These are phyloP conservation scores for Orientallactaga bullata DNA, from an alignment of 2,113 vertebrate species.

Conservation along the genomic window DNA sequence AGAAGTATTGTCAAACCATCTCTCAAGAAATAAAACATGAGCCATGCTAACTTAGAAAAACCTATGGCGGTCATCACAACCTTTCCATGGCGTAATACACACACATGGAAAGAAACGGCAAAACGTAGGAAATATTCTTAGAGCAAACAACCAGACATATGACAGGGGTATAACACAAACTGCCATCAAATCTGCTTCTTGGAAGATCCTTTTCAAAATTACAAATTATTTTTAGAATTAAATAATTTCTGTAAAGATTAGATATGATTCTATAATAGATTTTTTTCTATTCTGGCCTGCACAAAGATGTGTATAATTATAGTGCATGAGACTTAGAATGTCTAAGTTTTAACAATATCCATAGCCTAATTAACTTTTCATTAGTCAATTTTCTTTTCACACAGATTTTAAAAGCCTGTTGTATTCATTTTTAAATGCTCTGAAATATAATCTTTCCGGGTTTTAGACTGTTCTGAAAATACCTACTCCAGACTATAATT, in stretches of 20 bases:
- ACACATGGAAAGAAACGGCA: slow-evolving; percentile 44
- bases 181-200: slow-evolving; percentile 23
- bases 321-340: slow-evolving; percentile 70
- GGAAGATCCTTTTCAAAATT: slow-evolving; percentile 29
- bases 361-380: slow-evolving; percentile 76
- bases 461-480: slow-evolving; percentile 70
- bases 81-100: slow-evolving; percentile 30
- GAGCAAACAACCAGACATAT: neutral
- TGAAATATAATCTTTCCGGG: slow-evolving; percentile 64
- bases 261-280: slow-evolving; percentile 33
- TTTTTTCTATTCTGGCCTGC: slow-evolving; percentile 15
- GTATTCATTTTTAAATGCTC: slow-evolving; percentile 64
- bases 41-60: slow-evolving; percentile 18
- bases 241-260: slow-evolving; percentile 16
- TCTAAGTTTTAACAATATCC: slow-evolving; percentile 71
- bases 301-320: slow-evolving; percentile 63
- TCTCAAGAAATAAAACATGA: slow-evolving; percentile 47
- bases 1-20: neutral
- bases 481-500: slow-evolving; percentile 30
- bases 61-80: neutral
- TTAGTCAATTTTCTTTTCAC: slow-evolving; percentile 75
- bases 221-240: slow-evolving; percentile 47
- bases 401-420: slow-evolving; percentile 52
- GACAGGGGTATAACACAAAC: neutral
- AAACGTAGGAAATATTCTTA: neutral